These are phyloP conservation scores for Malaclemys terrapin DNA, from an alignment of 2,113 vertebrate genomes.

Conservation along the genomic window DNA sequence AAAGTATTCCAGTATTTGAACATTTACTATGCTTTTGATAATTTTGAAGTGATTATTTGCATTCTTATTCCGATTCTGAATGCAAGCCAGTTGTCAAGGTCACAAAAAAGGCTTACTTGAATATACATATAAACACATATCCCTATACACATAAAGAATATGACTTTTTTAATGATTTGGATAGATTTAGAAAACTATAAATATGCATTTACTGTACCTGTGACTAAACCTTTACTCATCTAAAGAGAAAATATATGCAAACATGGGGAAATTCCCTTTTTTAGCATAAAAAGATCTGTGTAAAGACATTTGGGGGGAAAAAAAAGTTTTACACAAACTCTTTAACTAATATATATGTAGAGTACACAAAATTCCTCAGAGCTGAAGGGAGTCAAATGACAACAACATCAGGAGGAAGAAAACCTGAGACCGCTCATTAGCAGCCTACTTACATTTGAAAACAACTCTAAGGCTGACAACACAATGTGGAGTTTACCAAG, in stretches of 20 bases:
- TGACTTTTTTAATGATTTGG: background rate
- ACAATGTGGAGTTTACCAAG: background rate
- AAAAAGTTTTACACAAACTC: constrained; percentile 19
- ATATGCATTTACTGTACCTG: background rate
- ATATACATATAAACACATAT: background rate
- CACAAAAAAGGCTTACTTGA: background rate
- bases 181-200: background rate
- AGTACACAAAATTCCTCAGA: background rate
- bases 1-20: constrained; percentile 40
- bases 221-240: background rate
- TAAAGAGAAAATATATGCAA: constrained; percentile 27
- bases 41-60: background rate
- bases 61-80: constrained; percentile 5
- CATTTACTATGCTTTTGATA: constrained; percentile 1
- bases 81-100: background rate
- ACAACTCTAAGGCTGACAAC: constrained; percentile 29
- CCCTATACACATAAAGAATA: background rate
- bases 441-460: constrained; percentile 54
- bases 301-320: constrained; percentile 11
- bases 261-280: constrained; percentile 27
- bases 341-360: background rate
- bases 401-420: constrained; percentile 29
- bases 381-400: constrained; percentile 47
- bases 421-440: constrained; percentile 49
- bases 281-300: constrained; percentile 31